Evolutionary conservation across 2,888 invertebrate species (phyloP).

Genomic region (Bruchidius siliquastri): DNA sequence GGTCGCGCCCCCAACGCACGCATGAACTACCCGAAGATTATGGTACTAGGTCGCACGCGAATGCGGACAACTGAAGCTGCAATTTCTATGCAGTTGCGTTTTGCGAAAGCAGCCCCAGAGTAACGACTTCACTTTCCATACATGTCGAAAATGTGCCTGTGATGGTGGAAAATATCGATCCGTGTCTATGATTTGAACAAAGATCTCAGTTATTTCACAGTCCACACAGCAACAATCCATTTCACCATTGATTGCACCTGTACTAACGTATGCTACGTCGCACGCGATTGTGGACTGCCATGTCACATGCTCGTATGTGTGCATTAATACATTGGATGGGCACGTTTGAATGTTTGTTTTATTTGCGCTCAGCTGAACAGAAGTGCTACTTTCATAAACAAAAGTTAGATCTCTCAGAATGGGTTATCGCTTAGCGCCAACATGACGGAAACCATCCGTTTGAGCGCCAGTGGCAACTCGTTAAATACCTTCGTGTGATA

Average conservation of each 20-base stretch:
- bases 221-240: too few relatives aligned
- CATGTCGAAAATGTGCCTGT: too few relatives aligned
- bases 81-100: too few relatives aligned
- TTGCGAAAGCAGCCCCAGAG: too few relatives aligned
- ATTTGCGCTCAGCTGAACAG: not conserved
- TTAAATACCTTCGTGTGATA: not conserved
- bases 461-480: not conserved
- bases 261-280: not conserved
- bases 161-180: too few relatives aligned
- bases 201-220: too few relatives aligned
- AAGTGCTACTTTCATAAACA: not conserved
- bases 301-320: not conserved
- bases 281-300: not conserved
- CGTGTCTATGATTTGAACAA: too few relatives aligned
- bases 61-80: not conserved
- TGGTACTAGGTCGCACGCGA: not conserved
- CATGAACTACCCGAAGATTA: not conserved
- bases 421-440: not conserved
- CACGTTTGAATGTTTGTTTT: not conserved
- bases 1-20: not conserved
- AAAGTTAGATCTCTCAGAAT: not conserved
- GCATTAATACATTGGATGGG: not conserved
- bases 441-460: constrained; percentile 1
- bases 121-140: too few relatives aligned
- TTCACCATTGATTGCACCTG: not conserved